Conservation (phyloP, 1,140 invertebrate genomes). For the Phymastichus coffea region DNA sequence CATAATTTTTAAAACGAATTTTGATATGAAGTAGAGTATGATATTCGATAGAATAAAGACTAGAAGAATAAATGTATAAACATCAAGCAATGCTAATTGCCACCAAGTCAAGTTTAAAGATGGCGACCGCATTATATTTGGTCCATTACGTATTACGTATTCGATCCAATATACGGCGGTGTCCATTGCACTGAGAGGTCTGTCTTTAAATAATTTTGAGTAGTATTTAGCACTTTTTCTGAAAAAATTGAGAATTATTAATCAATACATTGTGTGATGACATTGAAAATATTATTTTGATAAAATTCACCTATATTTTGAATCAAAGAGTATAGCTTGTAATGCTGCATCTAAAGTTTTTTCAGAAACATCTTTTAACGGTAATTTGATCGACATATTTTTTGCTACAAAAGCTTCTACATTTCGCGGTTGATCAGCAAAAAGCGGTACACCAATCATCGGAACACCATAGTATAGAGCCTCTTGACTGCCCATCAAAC, state of each 20-base stretch:
- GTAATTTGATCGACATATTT: constrained; percentile 23
- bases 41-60: not conserved
- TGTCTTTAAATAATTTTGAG: constrained; percentile 44
- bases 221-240: constrained; percentile 27
- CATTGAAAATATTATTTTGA: not conserved
- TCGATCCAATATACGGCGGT: constrained; percentile 61
- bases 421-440: constrained; percentile 48
- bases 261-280: not conserved
- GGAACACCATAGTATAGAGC: constrained; percentile 40
- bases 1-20: not conserved
- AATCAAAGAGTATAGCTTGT: not conserved
- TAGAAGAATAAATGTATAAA: constrained; percentile 34
- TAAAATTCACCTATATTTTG: constrained; percentile 7
- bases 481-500: constrained; percentile 51
- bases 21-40: not conserved
- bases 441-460: constrained; percentile 47
- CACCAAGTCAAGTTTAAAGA: constrained; percentile 37
- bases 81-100: constrained; percentile 42
- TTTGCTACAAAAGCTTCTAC: constrained; percentile 23
- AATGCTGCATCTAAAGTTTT: constrained; percentile 2
- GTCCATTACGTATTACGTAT: constrained; percentile 55
- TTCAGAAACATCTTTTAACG: constrained; percentile 5
- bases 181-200: constrained; percentile 55
- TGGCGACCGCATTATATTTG: constrained; percentile 36
- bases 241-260: constrained; percentile 2